Evolutionary conservation across 35 echinoderm and acorn worm species (phyloP), one percentile per base, ranked within the genome.

Genomic region (Amphiura filiformis): DNA sequence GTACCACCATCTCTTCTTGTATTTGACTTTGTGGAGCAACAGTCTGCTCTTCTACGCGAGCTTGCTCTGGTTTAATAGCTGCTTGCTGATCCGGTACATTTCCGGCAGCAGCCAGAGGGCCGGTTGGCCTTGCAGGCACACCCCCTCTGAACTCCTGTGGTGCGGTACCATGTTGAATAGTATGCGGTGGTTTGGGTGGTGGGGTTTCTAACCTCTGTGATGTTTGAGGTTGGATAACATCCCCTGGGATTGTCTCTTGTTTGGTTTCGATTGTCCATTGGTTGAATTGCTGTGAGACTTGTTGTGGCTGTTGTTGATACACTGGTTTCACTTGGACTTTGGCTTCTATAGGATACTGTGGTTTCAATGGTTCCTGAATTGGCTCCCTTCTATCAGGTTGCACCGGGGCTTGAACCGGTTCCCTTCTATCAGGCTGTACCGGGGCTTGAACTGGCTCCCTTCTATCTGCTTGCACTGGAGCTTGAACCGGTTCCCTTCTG

Each of bases 121-220:
- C 76, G 91, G 81, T 93, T 83, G 91, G 91, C 91, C 70, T 87
- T 81, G 88, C 81, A 75, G 91, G 86, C 91, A 93, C 91, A 88
- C 91, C 91, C 91, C 91, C 91, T 93, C 91, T 87, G 86, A 85
- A 18, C 61, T 84, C 88, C 56, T 61, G 35, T 38, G 80, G 80
- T 83, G 80, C 61, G 7, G 61, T n/a, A 70, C 61, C 83, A 65
- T 85, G 32, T 85, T 85, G 83, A 35, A 85, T 65, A 31, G 83
- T 85, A 85, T 65, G 47, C 37, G 56, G 47, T 36, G 56, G 56
- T 61, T 70, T 85, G 56, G 83, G 52, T 22, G 83, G 64, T 22
- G 57, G 83, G 26, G 83, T 33, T 34, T 65, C 83, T 30, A 56
- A 65, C 57, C 52, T 31, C 26, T 37, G 44, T 32, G 83, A 61